A percentile compares a stretch with the other conserved stretches of the same genome.
Conservation (phyloP, 2,888 invertebrate genomes). For the Sinotaia quadrata region DNA sequence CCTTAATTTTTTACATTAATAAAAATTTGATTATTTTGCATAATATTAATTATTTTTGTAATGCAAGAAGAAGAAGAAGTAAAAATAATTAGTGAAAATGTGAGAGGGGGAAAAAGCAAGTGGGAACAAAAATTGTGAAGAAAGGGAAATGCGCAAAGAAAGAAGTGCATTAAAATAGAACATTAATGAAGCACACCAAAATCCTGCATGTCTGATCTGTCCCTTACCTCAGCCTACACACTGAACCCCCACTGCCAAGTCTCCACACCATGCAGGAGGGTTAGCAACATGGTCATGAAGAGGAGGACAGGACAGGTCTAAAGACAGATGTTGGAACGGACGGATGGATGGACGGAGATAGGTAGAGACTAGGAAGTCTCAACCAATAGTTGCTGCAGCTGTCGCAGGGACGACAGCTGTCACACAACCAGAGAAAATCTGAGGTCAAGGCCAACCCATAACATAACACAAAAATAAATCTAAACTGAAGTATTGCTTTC, state of each 20-base stretch:
- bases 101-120: background rate
- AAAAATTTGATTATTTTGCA: too few relatives aligned
- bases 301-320: background rate
- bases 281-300: slow-evolving; percentile 14
- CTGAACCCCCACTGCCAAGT: background rate
- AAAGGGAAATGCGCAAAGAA: background rate
- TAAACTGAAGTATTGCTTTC: background rate
- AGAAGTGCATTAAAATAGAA: too few relatives aligned
- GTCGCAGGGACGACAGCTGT: slow-evolving; percentile 23
- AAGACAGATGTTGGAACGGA: slow-evolving; percentile 14
- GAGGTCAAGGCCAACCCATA: slow-evolving; percentile 3
- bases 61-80: too few relatives aligned
- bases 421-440: background rate
- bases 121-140: background rate
- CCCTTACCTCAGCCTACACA: slow-evolving; percentile 23
- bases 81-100: too few relatives aligned
- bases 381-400: slow-evolving; percentile 23
- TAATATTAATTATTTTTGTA: too few relatives aligned
- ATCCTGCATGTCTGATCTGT: slow-evolving; percentile 16
- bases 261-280: background rate
- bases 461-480: background rate
- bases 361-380: background rate
- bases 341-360: slow-evolving; percentile 16
- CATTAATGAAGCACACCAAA: too few relatives aligned
- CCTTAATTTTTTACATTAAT: too few relatives aligned